A percentile compares a stretch with the other conserved stretches of the same genome.
These are phyloP conservation scores for Sialis fuliginosa DNA, from an alignment of 2,888 invertebrate genomes.

Conservation along the genomic window DNA sequence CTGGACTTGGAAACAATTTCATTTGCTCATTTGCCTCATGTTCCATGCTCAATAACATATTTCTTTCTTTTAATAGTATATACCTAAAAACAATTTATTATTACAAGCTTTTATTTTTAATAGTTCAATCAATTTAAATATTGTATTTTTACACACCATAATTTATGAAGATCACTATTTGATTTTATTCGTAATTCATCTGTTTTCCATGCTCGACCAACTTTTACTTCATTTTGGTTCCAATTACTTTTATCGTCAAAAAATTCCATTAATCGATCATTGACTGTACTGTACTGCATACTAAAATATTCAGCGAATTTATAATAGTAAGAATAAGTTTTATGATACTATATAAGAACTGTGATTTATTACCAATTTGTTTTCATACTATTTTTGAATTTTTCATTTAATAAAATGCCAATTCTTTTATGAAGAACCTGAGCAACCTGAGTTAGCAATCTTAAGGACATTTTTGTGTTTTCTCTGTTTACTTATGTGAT, in stretches of 20 bases:
- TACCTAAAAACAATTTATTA: conserved; percentile 33
- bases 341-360: no score
- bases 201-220: conserved; percentile 71
- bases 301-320: background rate
- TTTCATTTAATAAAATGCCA: no score
- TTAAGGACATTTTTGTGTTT: no score
- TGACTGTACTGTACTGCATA: conserved; percentile 23
- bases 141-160: conserved; percentile 53
- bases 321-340: no score
- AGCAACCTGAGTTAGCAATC: no score
- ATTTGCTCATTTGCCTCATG: conserved; percentile 49
- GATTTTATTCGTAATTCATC: conserved; percentile 91
- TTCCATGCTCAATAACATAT: conserved; percentile 96
- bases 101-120: background rate
- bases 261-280: conserved; percentile 61
- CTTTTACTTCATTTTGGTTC: conserved; percentile 53
- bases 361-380: no score
- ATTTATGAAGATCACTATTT: conserved; percentile 86
- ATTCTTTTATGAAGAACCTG: no score
- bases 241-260: conserved; percentile 78
- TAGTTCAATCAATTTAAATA: background rate
- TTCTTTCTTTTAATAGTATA: conserved; percentile 81
- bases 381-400: no score
- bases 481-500: no score
- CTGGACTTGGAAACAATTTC: conserved; percentile 72